A percentile compares a stretch with the other conserved stretches of the same genome.
Conservation (phyloP, 1,140 invertebrate genomes). For the Ips nitidus region DNA sequence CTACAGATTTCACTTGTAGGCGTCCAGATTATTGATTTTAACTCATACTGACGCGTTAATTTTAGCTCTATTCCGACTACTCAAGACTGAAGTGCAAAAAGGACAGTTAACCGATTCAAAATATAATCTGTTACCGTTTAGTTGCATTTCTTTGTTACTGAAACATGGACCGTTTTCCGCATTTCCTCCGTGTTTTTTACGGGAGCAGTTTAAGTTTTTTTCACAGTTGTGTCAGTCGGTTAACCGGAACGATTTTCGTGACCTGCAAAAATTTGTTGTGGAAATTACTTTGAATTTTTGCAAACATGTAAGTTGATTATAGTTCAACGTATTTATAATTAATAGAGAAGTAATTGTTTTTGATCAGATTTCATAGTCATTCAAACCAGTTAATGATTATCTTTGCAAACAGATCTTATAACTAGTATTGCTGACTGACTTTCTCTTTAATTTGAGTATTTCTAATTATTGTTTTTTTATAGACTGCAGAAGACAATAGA, state of each 20-base stretch:
- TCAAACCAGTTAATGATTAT: slow-evolving; percentile 12
- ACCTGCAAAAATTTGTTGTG: slow-evolving; percentile 37
- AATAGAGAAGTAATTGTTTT: background rate
- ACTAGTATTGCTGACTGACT: background rate
- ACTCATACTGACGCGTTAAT: slow-evolving; percentile 6
- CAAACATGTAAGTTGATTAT: slow-evolving; percentile 40
- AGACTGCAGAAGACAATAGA: slow-evolving; percentile 46
- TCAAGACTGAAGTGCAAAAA: slow-evolving; percentile 21
- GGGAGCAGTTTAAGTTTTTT: slow-evolving; percentile 44
- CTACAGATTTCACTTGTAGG: slow-evolving; percentile 38
- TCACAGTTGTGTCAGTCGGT: slow-evolving; percentile 36
- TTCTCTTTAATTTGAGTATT: background rate
- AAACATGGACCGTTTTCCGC: slow-evolving; percentile 41
- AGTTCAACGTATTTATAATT: background rate
- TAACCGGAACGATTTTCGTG: slow-evolving; percentile 14
- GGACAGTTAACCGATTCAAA: background rate
- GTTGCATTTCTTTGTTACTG: slow-evolving; percentile 39
- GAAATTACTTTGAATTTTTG: slow-evolving; percentile 40
- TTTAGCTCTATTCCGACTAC: slow-evolving; percentile 33
- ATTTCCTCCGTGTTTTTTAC: slow-evolving; percentile 34
- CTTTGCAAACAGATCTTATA: background rate
- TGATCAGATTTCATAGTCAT: background rate
- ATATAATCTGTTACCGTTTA: slow-evolving; percentile 29
- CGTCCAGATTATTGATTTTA: background rate
- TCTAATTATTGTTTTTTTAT: slow-evolving; percentile 26